Evolutionary conservation across 1,140 invertebrate genomes (phyloP).

Genomic region (Eriocheir sinensis): DNA sequence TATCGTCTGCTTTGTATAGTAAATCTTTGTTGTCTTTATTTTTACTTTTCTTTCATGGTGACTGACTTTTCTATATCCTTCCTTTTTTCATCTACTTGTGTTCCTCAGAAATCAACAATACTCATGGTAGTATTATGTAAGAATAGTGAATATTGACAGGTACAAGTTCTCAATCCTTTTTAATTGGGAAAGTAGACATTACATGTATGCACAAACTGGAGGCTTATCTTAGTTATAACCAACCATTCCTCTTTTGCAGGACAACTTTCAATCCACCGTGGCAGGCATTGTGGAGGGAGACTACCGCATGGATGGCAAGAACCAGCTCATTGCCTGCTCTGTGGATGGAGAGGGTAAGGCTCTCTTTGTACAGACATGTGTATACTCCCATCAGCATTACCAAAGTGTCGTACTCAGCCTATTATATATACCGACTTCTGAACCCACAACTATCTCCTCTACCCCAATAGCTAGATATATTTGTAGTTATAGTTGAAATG

Average conservation of each 20-base stretch:
- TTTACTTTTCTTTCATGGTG: not conserved
- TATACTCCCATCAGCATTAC: too few relatives aligned
- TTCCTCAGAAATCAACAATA: too few relatives aligned
- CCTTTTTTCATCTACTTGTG: too few relatives aligned
- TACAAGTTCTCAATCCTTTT: too few relatives aligned
- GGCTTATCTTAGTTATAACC: not conserved
- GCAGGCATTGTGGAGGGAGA: slow-evolving; percentile 93
- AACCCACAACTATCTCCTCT: not conserved
- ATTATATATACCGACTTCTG: not conserved
- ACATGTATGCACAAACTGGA: not conserved
- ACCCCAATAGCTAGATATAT: too few relatives aligned
- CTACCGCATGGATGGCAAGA: slow-evolving; percentile 90
- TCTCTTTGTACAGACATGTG: not conserved
- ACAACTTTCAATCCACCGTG: slow-evolving; percentile 86
- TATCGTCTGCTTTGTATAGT: not conserved
- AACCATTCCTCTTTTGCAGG: slow-evolving; percentile 63
- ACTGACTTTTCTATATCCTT: too few relatives aligned
- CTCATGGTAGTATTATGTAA: too few relatives aligned
- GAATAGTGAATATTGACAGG: too few relatives aligned
- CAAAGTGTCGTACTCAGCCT: too few relatives aligned
- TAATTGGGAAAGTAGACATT: not conserved
- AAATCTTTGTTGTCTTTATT: too few relatives aligned
- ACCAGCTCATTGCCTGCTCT: slow-evolving; percentile 92
- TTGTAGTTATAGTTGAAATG: too few relatives aligned
- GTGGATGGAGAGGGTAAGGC: slow-evolving; percentile 91